Percentiles rank a stretch among this genome's conserved stretches.
phyloP scores from a whole-genome alignment of 2,113 vertebrate genomes.

The Epinephelus lanceolatus region DNA sequence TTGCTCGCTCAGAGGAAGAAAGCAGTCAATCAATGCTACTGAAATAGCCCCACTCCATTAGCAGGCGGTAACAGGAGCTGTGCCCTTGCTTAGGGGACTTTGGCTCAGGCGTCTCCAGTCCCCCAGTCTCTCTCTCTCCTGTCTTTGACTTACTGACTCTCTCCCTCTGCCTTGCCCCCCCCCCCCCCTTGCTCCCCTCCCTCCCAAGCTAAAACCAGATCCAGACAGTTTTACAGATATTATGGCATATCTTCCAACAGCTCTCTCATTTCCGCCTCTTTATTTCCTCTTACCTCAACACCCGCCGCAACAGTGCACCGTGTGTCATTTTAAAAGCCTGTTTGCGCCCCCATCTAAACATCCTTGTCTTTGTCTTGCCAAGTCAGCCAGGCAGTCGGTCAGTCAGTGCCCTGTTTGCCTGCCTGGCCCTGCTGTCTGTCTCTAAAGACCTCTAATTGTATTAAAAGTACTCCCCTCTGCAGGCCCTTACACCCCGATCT shows the following conservation, averaged over 20 bases:
- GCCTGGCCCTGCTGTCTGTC: conserved; percentile 58
- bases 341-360: conserved; percentile 62
- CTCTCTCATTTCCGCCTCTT: conserved; percentile 60
- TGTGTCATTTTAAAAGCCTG: conserved; percentile 63
- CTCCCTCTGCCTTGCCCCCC: conserved; percentile 19
- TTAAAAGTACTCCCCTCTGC: conserved; percentile 80
- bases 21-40: conserved; percentile 83
- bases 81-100: conserved; percentile 81
- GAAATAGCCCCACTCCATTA: conserved; percentile 83
- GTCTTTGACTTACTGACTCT: conserved; percentile 66
- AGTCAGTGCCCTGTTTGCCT: conserved; percentile 59
- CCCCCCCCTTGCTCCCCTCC: conserved; percentile 15
- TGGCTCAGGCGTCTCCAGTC: conserved; percentile 73
- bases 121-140: conserved; percentile 64
- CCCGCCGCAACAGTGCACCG: conserved; percentile 42
- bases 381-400: conserved; percentile 46
- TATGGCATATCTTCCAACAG: conserved; percentile 56
- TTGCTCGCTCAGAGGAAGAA: conserved; percentile 75
- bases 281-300: conserved; percentile 61
- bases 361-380: conserved; percentile 56
- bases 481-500: conserved; percentile 80
- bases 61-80: conserved; percentile 80
- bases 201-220: conserved; percentile 66
- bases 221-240: conserved; percentile 74
- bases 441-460: conserved; percentile 86